Evolutionary conservation across 1,140 invertebrate genomes (phyloP).

Genomic region (Zaprionus nigranus): DNA sequence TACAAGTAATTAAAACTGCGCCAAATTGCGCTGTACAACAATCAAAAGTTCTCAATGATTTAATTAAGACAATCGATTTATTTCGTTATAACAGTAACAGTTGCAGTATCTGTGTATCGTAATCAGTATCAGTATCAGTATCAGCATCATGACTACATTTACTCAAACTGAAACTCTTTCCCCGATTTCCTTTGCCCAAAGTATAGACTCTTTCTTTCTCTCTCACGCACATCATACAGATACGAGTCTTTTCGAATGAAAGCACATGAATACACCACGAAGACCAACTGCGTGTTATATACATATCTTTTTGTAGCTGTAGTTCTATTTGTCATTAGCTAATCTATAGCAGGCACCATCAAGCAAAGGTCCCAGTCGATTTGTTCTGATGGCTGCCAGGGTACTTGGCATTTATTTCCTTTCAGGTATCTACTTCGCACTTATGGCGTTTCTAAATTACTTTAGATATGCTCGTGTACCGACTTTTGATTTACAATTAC

Average conservation of each 20-base stretch:
- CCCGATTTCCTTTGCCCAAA: conserved; percentile 40
- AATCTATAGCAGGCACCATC: neutral
- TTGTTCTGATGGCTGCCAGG: conserved; percentile 55
- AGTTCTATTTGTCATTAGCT: conserved; percentile 13
- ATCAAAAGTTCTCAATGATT: conserved; percentile 46
- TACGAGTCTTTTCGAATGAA: neutral
- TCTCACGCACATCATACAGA: conserved; percentile 23
- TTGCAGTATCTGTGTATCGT: conserved; percentile 48
- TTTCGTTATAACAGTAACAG: conserved; percentile 51
- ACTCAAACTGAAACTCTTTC: conserved; percentile 60
- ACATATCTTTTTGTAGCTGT: conserved; percentile 29
- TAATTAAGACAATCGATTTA: conserved; percentile 50
- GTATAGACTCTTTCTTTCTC: conserved; percentile 16
- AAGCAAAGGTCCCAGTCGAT: conserved; percentile 33
- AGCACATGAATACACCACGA: conserved; percentile 8
- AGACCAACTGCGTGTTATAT: conserved; percentile 3
- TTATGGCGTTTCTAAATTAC: conserved; percentile 22
- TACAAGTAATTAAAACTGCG: conserved; percentile 51
- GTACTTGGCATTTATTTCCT: conserved; percentile 52
- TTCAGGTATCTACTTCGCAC: conserved; percentile 25
- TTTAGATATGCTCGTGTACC: conserved; percentile 20
- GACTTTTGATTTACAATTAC: conserved; percentile 18
- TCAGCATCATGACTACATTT: conserved; percentile 69
- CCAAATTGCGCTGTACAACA: conserved; percentile 38
- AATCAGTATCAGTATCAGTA: conserved; percentile 65